Conservation (phyloP, 2,113 vertebrate genomes). For the Engraulis encrasicolus region DNA sequence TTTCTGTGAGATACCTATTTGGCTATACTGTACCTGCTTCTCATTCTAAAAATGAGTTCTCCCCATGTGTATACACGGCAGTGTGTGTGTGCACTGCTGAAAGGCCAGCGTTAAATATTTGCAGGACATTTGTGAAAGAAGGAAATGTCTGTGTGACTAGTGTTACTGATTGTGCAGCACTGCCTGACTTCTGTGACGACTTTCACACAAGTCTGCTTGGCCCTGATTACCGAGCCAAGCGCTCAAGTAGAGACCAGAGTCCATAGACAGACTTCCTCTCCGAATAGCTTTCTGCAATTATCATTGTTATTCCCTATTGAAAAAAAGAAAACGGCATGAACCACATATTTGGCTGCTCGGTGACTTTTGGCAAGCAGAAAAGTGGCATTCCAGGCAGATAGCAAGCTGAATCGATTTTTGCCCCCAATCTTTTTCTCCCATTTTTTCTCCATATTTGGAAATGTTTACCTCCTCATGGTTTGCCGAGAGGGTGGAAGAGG, state of each 20-base stretch:
- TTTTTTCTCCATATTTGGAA: conserved; percentile 96
- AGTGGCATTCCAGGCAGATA: conserved; percentile 77
- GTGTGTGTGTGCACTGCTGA: background rate
- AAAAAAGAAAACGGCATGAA: conserved; percentile 67
- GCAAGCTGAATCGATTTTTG: conserved; percentile 85
- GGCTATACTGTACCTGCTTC: background rate
- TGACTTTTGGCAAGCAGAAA: conserved; percentile 69
- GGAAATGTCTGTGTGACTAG: background rate
- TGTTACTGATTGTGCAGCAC: background rate
- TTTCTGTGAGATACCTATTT: background rate
- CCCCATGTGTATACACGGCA: background rate
- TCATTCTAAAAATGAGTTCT: background rate
- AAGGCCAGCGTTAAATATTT: background rate
- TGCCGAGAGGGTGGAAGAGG: conserved; percentile 81
- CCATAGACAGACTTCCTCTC: conserved; percentile 48
- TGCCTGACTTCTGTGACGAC: background rate
- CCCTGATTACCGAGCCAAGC: background rate
- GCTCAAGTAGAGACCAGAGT: background rate
- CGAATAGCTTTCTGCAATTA: conserved; percentile 61
- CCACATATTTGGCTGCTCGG: conserved; percentile 70
- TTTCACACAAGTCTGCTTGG: background rate
- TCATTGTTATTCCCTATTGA: conserved; percentile 65
- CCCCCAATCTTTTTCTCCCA: conserved; percentile 83
- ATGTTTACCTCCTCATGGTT: conserved; percentile 97
- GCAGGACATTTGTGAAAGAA: background rate